phyloP scores from a whole-genome alignment of 2,888 invertebrate species.

The Tortrix viridana region DNA sequence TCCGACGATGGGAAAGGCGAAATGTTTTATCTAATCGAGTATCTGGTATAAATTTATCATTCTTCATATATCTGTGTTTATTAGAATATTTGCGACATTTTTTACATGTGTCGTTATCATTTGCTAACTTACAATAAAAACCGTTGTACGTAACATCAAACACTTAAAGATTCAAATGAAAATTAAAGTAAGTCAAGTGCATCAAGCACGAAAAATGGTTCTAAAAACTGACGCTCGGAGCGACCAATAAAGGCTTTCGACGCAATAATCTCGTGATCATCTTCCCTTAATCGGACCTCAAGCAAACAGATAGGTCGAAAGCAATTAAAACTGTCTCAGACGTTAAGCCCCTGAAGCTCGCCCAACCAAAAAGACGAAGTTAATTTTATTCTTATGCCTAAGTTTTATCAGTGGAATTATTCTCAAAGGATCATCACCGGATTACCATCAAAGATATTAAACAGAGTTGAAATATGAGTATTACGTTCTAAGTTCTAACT shows the following conservation, averaged over 20 bases:
- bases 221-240: neutral
- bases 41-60: too few relatives aligned
- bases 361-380: constrained; percentile 36
- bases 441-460: constrained; percentile 36
- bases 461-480: constrained; percentile 27
- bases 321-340: constrained; percentile 64
- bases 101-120: too few relatives aligned
- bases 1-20: too few relatives aligned
- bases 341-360: constrained; percentile 50
- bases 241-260: neutral
- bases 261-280: constrained; percentile 6
- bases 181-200: too few relatives aligned
- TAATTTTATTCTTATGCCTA: constrained; percentile 39
- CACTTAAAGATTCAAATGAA: too few relatives aligned
- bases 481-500: constrained; percentile 17
- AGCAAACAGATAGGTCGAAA: constrained; percentile 56
- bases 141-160: too few relatives aligned
- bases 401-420: constrained; percentile 33
- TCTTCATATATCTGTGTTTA: too few relatives aligned
- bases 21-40: too few relatives aligned
- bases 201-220: too few relatives aligned
- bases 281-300: constrained; percentile 42
- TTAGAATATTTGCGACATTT: too few relatives aligned
- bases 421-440: constrained; percentile 33
- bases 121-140: too few relatives aligned